phyloP scores from a whole-genome alignment of 2,888 invertebrate species.

The Drosophila neoperkinsi region DNA sequence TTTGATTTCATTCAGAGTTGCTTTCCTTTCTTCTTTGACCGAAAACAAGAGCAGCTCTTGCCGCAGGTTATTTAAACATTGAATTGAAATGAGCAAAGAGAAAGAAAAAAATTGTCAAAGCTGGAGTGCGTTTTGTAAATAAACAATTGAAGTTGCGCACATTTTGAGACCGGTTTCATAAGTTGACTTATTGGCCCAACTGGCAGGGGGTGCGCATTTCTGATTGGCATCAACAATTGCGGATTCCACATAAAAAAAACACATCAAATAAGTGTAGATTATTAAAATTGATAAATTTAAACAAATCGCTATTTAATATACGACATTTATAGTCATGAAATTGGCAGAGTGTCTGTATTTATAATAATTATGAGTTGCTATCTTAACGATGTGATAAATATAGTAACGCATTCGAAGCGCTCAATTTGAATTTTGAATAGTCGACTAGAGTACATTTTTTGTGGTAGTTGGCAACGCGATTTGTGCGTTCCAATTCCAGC shows the following conservation, averaged over 20 bases:
- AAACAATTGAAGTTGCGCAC: slow-evolving; percentile 24
- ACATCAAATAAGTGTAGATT: slow-evolving; percentile 12
- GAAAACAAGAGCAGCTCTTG: slow-evolving; percentile 1
- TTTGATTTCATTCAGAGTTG: slow-evolving; percentile 26
- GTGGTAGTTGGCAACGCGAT: slow-evolving; percentile 50
- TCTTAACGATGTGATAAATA: slow-evolving; percentile 6
- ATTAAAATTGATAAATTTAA: slow-evolving; percentile 49
- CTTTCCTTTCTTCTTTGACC: slow-evolving; percentile 59
- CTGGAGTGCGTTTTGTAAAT: slow-evolving; percentile 19
- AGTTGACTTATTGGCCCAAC: slow-evolving; percentile 7
- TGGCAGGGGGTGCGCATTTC: slow-evolving; percentile 9
- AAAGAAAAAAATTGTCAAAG: neutral
- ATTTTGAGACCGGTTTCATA: slow-evolving; percentile 36
- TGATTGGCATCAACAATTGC: slow-evolving; percentile 1
- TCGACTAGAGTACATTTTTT: neutral
- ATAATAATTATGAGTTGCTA: slow-evolving; percentile 14
- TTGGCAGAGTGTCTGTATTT: slow-evolving; percentile 6
- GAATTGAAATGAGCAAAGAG: slow-evolving; percentile 1
- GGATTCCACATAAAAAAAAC: neutral
- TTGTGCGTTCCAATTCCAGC: slow-evolving; percentile 25
- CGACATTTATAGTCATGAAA: slow-evolving; percentile 12
- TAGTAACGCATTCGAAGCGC: neutral
- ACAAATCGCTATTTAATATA: slow-evolving; percentile 46
- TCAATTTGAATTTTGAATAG: neutral
- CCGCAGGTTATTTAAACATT: slow-evolving; percentile 16